Evolutionary conservation across 2,113 vertebrate species (phyloP), one percentile per base, ranked within the genome.

Genomic region (Sinocyclocheilus maitianheensis): DNA sequence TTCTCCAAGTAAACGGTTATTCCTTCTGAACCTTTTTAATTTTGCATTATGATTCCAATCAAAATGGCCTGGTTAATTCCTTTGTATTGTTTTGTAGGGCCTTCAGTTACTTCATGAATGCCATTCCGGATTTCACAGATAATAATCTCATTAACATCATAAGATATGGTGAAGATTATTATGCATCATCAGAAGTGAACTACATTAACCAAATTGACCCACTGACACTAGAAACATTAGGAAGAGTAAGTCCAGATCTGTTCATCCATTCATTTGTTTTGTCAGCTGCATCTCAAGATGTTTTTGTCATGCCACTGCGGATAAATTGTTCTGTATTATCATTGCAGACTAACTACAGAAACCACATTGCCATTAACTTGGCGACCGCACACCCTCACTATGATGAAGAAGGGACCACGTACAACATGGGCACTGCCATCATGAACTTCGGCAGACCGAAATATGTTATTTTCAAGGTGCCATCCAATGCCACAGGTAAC

Each of bases 71-170:
- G 34, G 4, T 12, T 46, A 77, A 34, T 77, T n/a, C 3, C 22
- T 26, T 77, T 2, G 24, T 7, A 60, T 65, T 83, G 10, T 20
- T 84, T 87, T 86, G 4, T 91, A 99, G 98, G 89, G 94, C 95
- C 0, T 97, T 99, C 90, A 94, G 95, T 0, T 97, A 99, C 88
- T 88, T 99, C 86, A 91, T 94, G 81, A 97, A 97, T 84, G 89
- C 91, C 91, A 95, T 99, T 89, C 96, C 98, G 0, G 95, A 98
- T 89, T 99, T 99, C 94, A 99, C 98, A 0, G 98, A 99, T 93
- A 99, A 99, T 93, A 97, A 97, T 92, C 72, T 99, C 86, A 96
- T 99, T 88, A 99, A 98, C 91, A 96, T 99, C 76, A 96, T 99
- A 87, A 96, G 91, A 89, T 96, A 95, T 75, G 98, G 98, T 4